Evolutionary conservation across 1,140 invertebrate species (phyloP).

Genomic region (Rhagoletis pomonella): DNA sequence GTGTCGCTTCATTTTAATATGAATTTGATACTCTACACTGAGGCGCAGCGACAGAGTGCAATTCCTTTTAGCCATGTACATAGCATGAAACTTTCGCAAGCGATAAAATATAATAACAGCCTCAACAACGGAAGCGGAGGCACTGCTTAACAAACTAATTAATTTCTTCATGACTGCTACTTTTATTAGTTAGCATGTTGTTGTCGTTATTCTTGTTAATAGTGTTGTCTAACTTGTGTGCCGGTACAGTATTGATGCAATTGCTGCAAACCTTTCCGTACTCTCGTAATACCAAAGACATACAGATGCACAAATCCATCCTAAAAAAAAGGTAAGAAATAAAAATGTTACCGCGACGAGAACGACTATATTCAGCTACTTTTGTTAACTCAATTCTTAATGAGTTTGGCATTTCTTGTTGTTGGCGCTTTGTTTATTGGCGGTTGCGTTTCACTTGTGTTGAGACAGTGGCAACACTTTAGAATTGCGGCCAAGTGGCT

Average conservation of each 20-base stretch:
- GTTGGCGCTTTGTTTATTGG: slow-evolving; percentile 16
- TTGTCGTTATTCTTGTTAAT: background rate
- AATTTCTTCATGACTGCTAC: slow-evolving; percentile 48
- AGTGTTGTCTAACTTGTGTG: slow-evolving; percentile 19
- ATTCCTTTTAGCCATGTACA: background rate
- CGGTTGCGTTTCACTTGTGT: background rate
- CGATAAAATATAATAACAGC: background rate
- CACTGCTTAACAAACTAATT: slow-evolving; percentile 48
- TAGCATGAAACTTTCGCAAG: background rate
- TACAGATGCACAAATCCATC: background rate
- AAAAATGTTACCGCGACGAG: background rate
- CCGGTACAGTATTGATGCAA: background rate
- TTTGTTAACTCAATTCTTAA: slow-evolving; percentile 35
- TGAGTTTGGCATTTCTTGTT: slow-evolving; percentile 25
- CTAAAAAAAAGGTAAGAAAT: background rate
- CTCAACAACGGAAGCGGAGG: background rate
- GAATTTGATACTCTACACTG: slow-evolving; percentile 12
- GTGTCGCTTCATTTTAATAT: slow-evolving; percentile 13
- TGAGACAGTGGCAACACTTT: background rate
- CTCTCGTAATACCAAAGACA: background rate
- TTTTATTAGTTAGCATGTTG: slow-evolving; percentile 36
- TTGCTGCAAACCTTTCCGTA: background rate
- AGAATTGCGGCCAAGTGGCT: slow-evolving; percentile 12
- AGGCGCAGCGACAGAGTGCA: slow-evolving; percentile 17
- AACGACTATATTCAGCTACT: background rate